Conservation (phyloP, 2,888 invertebrate species). For the Ophion ellenae region DNA sequence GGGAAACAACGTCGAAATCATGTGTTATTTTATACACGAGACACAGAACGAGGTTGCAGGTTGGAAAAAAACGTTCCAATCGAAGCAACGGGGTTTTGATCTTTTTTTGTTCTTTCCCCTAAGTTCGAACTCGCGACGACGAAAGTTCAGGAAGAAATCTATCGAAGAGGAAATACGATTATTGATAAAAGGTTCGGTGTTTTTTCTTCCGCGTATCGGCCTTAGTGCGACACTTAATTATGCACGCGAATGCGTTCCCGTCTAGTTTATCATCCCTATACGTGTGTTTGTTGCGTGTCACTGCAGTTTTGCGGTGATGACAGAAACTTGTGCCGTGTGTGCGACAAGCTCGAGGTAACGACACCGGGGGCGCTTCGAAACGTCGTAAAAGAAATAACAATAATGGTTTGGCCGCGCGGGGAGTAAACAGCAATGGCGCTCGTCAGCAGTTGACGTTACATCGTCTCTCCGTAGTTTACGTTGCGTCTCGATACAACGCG, state of each 20-base stretch:
- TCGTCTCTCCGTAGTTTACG: neutral
- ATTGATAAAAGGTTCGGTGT: neutral
- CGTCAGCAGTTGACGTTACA: constrained; percentile 22
- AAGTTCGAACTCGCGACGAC: neutral
- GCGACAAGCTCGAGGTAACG: neutral
- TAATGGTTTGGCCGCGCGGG: neutral
- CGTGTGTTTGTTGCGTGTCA: constrained; percentile 5
- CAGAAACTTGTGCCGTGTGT: constrained; percentile 8
- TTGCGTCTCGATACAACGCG: neutral
- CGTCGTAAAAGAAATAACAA: neutral
- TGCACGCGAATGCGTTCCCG: constrained; percentile 24
- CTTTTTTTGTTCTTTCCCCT: neutral
- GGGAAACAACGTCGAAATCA: constrained; percentile 48
- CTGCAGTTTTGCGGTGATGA: constrained; percentile 13
- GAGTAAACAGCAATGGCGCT: constrained; percentile 49
- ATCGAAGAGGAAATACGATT: neutral
- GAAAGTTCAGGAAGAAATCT: neutral
- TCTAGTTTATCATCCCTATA: neutral
- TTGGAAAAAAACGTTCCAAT: constrained; percentile 8
- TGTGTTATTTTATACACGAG: constrained; percentile 33
- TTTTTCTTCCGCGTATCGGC: constrained; percentile 10
- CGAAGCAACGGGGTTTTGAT: neutral
- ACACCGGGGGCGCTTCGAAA: constrained; percentile 20
- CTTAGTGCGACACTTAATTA: constrained; percentile 28
- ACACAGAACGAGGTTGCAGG: neutral